Conservation (phyloP, 2,888 invertebrate species). For the Hipparchia semele region DNA sequence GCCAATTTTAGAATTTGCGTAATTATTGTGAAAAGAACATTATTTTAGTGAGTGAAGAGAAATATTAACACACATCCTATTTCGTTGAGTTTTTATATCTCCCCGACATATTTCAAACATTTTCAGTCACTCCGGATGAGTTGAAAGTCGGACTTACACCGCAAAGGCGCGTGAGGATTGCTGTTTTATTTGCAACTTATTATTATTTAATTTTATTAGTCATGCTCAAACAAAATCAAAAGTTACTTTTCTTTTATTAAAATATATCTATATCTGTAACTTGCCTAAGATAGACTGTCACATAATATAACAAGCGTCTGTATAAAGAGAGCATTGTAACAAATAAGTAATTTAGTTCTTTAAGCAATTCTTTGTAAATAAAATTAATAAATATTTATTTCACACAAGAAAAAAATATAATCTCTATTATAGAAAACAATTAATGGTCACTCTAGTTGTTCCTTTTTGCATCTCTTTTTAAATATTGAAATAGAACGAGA, state of each 20-base stretch:
- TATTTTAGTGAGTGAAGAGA: no score
- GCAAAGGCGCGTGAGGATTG: neutral
- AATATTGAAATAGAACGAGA: neutral
- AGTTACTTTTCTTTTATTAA: neutral
- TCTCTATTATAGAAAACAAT: neutral
- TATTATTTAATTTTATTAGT: neutral
- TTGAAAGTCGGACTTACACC: neutral
- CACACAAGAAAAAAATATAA: neutral
- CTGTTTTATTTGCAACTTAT: neutral
- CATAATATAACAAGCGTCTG: neutral
- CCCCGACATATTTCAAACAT: no score
- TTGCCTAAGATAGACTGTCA: neutral
- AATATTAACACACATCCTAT: no score
- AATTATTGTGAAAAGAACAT: neutral
- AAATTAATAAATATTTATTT: slow-evolving; percentile 1
- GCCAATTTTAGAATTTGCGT: neutral
- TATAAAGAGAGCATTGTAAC: neutral
- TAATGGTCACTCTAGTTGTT: slow-evolving; percentile 6
- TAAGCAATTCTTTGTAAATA: slow-evolving; percentile 2
- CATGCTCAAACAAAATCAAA: neutral
- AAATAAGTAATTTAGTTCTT: neutral
- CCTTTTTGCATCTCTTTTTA: neutral
- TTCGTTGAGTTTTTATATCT: no score
- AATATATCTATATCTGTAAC: no score
- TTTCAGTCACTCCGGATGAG: no score